Base-by-base conservation (phyloP, 2,888 invertebrate genomes). In the Tetranychus truncatus region DNA sequence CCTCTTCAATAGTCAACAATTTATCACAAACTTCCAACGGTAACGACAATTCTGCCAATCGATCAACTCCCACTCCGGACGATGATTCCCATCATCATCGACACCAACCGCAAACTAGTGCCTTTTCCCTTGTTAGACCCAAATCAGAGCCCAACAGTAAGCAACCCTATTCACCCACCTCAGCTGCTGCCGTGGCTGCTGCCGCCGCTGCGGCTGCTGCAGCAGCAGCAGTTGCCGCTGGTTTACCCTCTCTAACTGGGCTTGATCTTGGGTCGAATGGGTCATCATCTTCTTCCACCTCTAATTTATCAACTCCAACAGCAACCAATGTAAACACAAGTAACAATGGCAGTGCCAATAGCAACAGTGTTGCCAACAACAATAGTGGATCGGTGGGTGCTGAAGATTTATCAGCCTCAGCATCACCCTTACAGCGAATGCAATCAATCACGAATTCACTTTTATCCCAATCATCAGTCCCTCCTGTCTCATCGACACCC, bases 361-460 rank as follows among this genome's bases (percentile, higher is more conserved):
- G 15, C 55, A 55, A 55, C 15, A 55, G 15, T 55, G 15, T 15
- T 55, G 55, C 11, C 11, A 15, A 44, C 67, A 75, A 67, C 69
- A 75, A 73, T 45, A 74, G 72, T 45, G 88, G 87, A 80, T 55
- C 55, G 11, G 55, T 55, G 0, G 55, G 11, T 15, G 90, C 91
- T 76, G 92, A 92, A 81, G 91, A 91, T 80, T 87, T 88, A 74
- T 87, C 87, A 77, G 88, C 89, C 4, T 91, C 92, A 74, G 81
- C 80, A 34, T 94, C 94, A 81, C 96, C 96, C 0, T 85, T 96
- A 74, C 96, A 96, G 83, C 86, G 95, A 81, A 96, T 96, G 95
- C 95, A 95, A 77, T 95, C 94, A 79, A 96, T 96, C 80, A 96
- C 96, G 72, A 96, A 96, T 83, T 95, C 95, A 78, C 86, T 96